phyloP scores from a whole-genome alignment of 2,113 vertebrate species.

The Puma concolor region DNA sequence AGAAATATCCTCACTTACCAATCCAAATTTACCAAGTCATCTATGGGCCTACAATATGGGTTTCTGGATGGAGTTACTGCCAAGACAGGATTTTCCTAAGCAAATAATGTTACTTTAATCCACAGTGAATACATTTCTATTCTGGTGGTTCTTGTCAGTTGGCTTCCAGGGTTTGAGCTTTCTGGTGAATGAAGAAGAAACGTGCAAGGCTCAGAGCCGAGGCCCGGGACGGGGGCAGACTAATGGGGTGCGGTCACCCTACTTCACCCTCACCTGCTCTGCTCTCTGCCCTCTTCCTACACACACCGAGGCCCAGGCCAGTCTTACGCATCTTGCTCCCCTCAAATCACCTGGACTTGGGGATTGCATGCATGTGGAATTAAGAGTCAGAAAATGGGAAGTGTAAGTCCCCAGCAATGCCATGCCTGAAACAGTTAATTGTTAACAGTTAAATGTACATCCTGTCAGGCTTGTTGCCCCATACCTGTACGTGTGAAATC shows the following conservation, averaged over 20 bases:
- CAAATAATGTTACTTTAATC: background rate
- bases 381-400: background rate
- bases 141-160: background rate
- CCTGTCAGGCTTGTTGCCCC: background rate
- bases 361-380: background rate
- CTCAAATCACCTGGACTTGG: background rate
- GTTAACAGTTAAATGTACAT: background rate
- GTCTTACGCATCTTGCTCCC: background rate
- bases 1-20: background rate
- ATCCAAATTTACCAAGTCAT: background rate
- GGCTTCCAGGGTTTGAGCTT: background rate
- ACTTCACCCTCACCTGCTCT: background rate
- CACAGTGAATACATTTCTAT: background rate
- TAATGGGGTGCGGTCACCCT: fast-evolving
- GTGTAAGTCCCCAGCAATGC: background rate
- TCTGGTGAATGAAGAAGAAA: background rate
- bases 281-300: background rate
- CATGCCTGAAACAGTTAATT: background rate
- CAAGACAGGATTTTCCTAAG: constrained; percentile 2
- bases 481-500: background rate
- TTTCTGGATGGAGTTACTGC: background rate
- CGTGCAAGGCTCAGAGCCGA: background rate
- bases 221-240: background rate
- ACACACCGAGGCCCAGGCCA: background rate
- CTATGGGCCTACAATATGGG: background rate